Evolutionary conservation across 2,888 invertebrate species (phyloP).

Genomic region (Papilio elwesi): DNA sequence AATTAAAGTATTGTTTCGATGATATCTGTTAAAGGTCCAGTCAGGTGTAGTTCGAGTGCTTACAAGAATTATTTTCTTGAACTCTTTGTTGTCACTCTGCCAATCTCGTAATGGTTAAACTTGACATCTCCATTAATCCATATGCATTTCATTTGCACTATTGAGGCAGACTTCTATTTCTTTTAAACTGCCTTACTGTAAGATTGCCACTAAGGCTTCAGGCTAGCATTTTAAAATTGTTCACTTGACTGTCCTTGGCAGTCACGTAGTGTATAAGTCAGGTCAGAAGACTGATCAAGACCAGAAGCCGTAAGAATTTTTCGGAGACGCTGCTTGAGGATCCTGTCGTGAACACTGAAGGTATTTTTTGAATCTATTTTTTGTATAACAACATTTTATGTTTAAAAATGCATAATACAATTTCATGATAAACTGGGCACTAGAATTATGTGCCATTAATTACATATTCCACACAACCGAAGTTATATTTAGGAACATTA

Average conservation of each 20-base stretch:
- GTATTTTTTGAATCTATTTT: conserved; percentile 83
- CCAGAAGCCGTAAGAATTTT: conserved; percentile 80
- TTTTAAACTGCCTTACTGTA: conserved; percentile 61
- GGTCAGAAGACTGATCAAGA: conserved; percentile 84
- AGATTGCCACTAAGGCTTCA: conserved; percentile 68
- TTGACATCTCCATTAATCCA: conserved; percentile 58
- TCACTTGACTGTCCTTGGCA: conserved; percentile 84
- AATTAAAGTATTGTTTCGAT: conserved; percentile 82
- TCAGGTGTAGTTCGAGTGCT: conserved; percentile 84
- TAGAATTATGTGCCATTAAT: conserved; percentile 28
- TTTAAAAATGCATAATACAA: conserved; percentile 48
- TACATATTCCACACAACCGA: conserved; percentile 18
- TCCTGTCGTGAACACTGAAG: conserved; percentile 76
- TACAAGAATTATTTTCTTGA: conserved; percentile 76
- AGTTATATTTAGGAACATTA: conserved; percentile 22
- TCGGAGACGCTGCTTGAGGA: conserved; percentile 81
- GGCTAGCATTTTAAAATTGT: conserved; percentile 82
- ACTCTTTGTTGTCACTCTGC: conserved; percentile 64
- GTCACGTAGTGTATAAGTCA: conserved; percentile 84
- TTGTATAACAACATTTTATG: conserved; percentile 73
- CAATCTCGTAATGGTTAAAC: conserved; percentile 57
- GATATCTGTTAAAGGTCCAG: conserved; percentile 85
- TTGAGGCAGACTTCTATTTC: conserved; percentile 51
- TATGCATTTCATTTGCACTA: conserved; percentile 59
- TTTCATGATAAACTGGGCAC: conserved; percentile 22